Evolutionary conservation across 2,113 vertebrate species (phyloP).

Genomic region (Paracanthobrama guichenoti): DNA sequence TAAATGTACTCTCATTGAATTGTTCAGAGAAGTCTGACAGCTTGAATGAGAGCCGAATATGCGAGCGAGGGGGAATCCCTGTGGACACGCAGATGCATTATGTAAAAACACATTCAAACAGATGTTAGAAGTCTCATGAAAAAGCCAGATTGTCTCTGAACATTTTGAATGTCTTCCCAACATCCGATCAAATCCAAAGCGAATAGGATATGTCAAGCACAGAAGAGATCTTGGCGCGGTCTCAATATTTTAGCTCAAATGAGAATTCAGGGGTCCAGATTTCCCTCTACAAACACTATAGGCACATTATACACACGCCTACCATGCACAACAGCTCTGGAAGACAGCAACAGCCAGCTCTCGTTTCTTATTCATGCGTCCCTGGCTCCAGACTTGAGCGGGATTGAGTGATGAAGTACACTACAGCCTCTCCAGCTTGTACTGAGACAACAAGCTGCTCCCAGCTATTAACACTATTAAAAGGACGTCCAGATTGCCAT

Average conservation of each 20-base stretch:
- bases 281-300: conserved; percentile 45
- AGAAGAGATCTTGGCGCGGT: conserved; percentile 61
- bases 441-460: conserved; percentile 43
- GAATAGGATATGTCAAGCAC: conserved; percentile 62
- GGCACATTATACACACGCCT: conserved; percentile 55
- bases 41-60: conserved; percentile 36
- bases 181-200: conserved; percentile 63
- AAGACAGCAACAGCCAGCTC: conserved; percentile 16
- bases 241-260: conserved; percentile 68
- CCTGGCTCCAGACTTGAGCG: conserved; percentile 21
- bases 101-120: conserved; percentile 65
- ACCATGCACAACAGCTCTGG: conserved; percentile 43
- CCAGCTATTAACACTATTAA: conserved; percentile 51
- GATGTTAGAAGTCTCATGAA: conserved; percentile 67
- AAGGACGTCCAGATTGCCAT: conserved; percentile 53
- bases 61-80: conserved; percentile 57
- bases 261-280: conserved; percentile 54
- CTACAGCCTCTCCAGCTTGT: conserved; percentile 34
- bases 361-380: conserved; percentile 14
- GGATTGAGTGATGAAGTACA: conserved; percentile 10
- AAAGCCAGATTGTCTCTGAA: conserved; percentile 66
- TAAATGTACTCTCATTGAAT: conserved; percentile 44
- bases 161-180: conserved; percentile 61
- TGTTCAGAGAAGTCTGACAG: conserved; percentile 39
- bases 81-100: conserved; percentile 65